Conservation (phyloP, 2,888 invertebrate species). For the Andrena trimmerana region DNA sequence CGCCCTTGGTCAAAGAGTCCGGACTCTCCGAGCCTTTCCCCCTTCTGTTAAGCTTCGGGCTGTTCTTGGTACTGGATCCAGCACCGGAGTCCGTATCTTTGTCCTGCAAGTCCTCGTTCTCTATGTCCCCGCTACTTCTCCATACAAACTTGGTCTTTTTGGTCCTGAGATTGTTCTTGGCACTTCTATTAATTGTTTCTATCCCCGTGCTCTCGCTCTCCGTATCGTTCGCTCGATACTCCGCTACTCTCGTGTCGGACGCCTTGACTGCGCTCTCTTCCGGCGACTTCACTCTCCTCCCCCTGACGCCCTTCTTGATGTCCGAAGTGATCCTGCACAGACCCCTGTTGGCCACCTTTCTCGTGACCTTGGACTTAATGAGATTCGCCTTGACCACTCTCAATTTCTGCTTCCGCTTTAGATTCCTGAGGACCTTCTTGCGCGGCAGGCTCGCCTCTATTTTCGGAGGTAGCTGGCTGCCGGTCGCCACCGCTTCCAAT, state of each 20-base stretch:
- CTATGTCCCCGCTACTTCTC: constrained; percentile 60
- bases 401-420: constrained; percentile 81
- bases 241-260: constrained; percentile 54
- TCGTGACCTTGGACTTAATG: constrained; percentile 80
- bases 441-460: constrained; percentile 81
- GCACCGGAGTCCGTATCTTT: constrained; percentile 63
- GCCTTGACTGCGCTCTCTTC: constrained; percentile 45
- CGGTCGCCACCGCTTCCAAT: constrained; percentile 83
- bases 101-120: constrained; percentile 64
- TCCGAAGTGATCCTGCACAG: constrained; percentile 73
- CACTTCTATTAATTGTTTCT: constrained; percentile 73
- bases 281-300: constrained; percentile 68
- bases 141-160: constrained; percentile 71
- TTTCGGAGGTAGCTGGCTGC: constrained; percentile 81
- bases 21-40: constrained; percentile 66
- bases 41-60: constrained; percentile 77
- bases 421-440: constrained; percentile 80
- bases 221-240: constrained; percentile 54
- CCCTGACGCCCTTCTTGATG: constrained; percentile 72
- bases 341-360: constrained; percentile 80
- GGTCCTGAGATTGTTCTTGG: constrained; percentile 78
- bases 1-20: constrained; percentile 70
- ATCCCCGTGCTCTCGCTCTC: constrained; percentile 58
- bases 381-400: constrained; percentile 79
- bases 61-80: constrained; percentile 70